Evolutionary conservation across 2,113 vertebrate species (phyloP).

Genomic region (Corythornis cristatus): DNA sequence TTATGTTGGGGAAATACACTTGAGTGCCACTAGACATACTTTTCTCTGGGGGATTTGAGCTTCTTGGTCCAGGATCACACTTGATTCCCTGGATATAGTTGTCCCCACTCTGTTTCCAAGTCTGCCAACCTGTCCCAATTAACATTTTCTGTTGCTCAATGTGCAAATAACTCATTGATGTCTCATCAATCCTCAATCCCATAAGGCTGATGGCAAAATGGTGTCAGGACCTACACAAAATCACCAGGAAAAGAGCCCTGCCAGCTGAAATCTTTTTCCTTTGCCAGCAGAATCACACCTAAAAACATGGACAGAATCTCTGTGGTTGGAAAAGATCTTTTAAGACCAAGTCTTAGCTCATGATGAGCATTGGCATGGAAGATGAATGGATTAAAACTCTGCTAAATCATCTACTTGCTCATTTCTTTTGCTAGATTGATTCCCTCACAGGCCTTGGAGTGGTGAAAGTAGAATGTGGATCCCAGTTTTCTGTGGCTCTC

Average conservation of each 20-base stretch:
- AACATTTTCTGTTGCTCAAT: not conserved
- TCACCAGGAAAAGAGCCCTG: not conserved
- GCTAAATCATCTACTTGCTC: not conserved
- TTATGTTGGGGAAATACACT: not conserved
- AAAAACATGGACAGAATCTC: too few species aligned
- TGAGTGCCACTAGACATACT: not conserved
- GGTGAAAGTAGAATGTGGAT: slow-evolving; percentile 97
- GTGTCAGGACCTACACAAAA: not conserved
- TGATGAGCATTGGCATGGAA: not conserved
- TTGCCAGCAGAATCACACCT: not conserved
- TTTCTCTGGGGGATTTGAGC: not conserved
- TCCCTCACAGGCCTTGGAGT: slow-evolving; percentile 96
- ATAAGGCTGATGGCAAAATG: not conserved
- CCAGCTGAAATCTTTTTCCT: not conserved
- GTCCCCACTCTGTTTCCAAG: not conserved
- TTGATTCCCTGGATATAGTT: not conserved
- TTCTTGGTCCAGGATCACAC: not conserved
- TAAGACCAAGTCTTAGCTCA: not conserved
- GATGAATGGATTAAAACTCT: not conserved
- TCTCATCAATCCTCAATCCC: not conserved
- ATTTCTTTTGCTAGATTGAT: slow-evolving; percentile 85
- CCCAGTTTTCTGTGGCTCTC: slow-evolving; percentile 97
- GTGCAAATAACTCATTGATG: not conserved
- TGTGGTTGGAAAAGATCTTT: too few species aligned
- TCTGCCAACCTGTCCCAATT: not conserved